phyloP scores from a whole-genome alignment of 2,888 invertebrate genomes.

The Hydriomena furcata region DNA sequence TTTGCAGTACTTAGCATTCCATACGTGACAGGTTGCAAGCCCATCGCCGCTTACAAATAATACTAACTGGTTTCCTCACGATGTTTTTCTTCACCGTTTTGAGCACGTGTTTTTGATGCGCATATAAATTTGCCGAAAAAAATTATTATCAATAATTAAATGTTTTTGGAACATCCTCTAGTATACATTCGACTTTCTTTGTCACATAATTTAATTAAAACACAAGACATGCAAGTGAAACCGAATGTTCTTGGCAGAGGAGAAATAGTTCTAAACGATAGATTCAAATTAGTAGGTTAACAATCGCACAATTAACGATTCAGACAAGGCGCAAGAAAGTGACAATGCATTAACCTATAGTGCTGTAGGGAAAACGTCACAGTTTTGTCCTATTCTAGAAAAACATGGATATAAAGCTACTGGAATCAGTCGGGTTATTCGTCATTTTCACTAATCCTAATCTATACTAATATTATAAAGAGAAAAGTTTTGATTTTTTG shows the following conservation, averaged over 20 bases:
- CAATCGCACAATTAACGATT: conserved; percentile 75
- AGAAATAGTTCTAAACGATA: conserved; percentile 61
- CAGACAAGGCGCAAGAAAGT: conserved; percentile 74
- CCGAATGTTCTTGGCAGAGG: conserved; percentile 44
- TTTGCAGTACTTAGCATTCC: too few relatives aligned
- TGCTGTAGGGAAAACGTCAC: conserved; percentile 73
- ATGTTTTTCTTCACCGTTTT: too few relatives aligned
- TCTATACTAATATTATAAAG: too few relatives aligned
- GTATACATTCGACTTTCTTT: conserved; percentile 26
- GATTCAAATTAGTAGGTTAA: conserved; percentile 78
- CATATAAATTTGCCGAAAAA: too few relatives aligned
- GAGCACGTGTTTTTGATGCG: too few relatives aligned
- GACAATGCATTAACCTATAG: conserved; percentile 75
- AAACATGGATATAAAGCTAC: conserved; percentile 5
- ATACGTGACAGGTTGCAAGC: too few relatives aligned
- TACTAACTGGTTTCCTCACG: too few relatives aligned
- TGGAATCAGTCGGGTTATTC: not conserved
- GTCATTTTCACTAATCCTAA: not conserved
- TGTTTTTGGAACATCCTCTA: too few relatives aligned
- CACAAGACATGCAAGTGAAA: conserved; percentile 56
- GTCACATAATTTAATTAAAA: conserved; percentile 45
- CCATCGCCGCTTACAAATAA: too few relatives aligned
- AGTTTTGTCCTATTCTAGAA: conserved; percentile 57
- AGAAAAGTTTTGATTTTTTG: too few relatives aligned
- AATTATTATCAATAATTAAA: too few relatives aligned